Base-by-base conservation (phyloP, 2,888 invertebrate genomes). In the Laothoe populi region DNA sequence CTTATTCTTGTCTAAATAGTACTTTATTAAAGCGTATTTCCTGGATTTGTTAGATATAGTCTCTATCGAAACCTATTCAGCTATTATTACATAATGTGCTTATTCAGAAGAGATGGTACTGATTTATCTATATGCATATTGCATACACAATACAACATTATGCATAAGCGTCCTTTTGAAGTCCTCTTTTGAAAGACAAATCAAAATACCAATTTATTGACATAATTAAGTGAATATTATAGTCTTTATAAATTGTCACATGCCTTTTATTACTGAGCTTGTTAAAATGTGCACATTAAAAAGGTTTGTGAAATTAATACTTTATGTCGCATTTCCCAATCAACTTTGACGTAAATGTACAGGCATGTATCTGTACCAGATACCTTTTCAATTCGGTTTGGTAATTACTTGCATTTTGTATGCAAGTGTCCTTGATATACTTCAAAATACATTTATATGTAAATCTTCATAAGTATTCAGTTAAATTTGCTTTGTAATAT, bases 301-400 rank as follows among this genome's bases (percentile, higher is more conserved):
- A 53, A 35, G 49, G n/a, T 53, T 53, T 53, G 31, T 35, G 53
- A 53, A 53, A 53, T 53, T 19, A 35, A 19, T 26, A 26, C 31
- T 53, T 53, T 31, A 31, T 31, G 31, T 46, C 21, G 3, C 49
- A 53, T 53, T 53, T 53, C 31, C 5, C 31, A 53, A 53, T 16
- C 35, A 10, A 19, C 10, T 16, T 53, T 53, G 26, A 16, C 8
- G 31, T 53, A 48, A 24, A 48, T 35, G 53, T 19, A 35, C 53
- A 19, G 4, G 31, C 16, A 19, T 11, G 8, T 53, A 53, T 11
- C 19, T 31, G 10, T 53, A n/a, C 35, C 10, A 16, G 26, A 31
- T 19, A 5, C 19, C 44, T 44, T 44, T 26, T 49, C 53, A 11
- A 53, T 31, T 35, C 31, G 31, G 19, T 19, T 53, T 16, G 4